Conservation (phyloP, 2,113 vertebrate genomes). For the Etheostoma cragini region DNA sequence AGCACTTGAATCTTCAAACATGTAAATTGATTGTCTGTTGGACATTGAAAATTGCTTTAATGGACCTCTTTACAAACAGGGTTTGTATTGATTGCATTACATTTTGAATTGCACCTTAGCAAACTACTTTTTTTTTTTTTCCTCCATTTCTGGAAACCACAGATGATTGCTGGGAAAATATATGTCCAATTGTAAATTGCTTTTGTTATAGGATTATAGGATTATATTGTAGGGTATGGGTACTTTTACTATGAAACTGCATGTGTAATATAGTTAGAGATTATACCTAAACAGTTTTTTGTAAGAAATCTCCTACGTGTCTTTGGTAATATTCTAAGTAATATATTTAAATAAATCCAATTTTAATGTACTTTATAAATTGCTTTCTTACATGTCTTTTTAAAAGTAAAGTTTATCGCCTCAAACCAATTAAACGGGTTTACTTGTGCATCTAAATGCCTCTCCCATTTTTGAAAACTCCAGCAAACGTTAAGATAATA, state of each 20-base stretch:
- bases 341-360: background rate
- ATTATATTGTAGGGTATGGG: too few relatives aligned
- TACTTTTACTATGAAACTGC: background rate
- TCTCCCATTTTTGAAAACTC: background rate
- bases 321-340: background rate
- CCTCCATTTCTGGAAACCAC: constrained; percentile 20
- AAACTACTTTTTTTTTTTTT: constrained; percentile 49
- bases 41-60: constrained; percentile 85
- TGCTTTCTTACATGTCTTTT: background rate
- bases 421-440: background rate
- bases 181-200: background rate
- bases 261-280: background rate
- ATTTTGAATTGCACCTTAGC: constrained; percentile 74
- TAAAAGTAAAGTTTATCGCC: background rate
- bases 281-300: background rate
- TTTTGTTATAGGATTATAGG: too few relatives aligned
- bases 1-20: constrained; percentile 87
- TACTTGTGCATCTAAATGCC: background rate
- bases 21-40: constrained; percentile 86
- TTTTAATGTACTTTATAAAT: background rate
- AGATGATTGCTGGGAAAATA: constrained; percentile 35
- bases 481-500: background rate
- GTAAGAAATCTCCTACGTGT: background rate
- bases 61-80: constrained; percentile 85
- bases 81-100: constrained; percentile 88